Evolutionary conservation across 1,140 invertebrate genomes (phyloP).

Genomic region (Maconellicoccus hirsutus): DNA sequence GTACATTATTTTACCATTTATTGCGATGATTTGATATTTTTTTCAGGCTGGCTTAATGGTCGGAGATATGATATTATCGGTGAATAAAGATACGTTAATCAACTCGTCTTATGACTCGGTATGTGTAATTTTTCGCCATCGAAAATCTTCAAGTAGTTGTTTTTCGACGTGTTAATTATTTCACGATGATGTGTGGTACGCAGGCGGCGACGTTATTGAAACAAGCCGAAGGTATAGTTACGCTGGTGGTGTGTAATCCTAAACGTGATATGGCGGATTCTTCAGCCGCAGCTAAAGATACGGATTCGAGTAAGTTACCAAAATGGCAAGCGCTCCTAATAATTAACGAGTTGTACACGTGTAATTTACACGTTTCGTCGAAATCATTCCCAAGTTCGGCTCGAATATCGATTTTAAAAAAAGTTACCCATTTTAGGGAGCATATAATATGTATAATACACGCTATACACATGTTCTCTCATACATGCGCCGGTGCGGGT

Average conservation of each 20-base stretch:
- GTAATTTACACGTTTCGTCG: too few relatives aligned
- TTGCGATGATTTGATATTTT: neutral
- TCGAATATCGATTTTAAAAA: too few relatives aligned
- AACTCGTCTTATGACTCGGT: constrained; percentile 79
- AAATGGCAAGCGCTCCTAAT: too few relatives aligned
- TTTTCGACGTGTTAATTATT: too few relatives aligned
- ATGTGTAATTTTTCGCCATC: constrained; percentile 36
- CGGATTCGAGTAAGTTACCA: constrained; percentile 6
- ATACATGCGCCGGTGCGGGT: too few relatives aligned
- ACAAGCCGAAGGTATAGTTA: constrained; percentile 74
- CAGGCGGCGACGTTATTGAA: constrained; percentile 74
- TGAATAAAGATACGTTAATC: constrained; percentile 78
- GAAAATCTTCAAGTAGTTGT: too few relatives aligned
- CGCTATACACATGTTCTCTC: too few relatives aligned
- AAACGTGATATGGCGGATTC: constrained; percentile 49
- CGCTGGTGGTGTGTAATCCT: constrained; percentile 72
- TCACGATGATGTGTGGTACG: neutral
- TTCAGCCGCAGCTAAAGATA: neutral
- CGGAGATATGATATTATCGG: constrained; percentile 87
- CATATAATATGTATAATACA: too few relatives aligned
- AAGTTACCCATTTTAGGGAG: too few relatives aligned
- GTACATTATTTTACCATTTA: neutral
- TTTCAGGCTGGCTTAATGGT: constrained; percentile 74
- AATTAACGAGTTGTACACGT: too few relatives aligned
- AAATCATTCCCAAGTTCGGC: too few relatives aligned